Base-by-base conservation (phyloP, 2,888 invertebrate species). In the Cryptus viduatorius region DNA sequence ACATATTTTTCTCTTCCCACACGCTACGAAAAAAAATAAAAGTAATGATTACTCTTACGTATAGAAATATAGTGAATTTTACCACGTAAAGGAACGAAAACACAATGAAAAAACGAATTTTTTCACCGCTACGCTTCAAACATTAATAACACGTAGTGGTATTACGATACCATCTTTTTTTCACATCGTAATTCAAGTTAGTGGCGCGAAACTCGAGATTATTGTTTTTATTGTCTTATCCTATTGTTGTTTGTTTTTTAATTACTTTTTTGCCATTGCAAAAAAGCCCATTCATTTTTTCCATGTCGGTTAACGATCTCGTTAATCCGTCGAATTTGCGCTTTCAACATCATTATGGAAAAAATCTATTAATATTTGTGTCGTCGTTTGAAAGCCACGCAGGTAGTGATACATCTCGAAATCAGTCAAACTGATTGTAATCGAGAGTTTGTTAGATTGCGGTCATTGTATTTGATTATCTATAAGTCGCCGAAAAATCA, bases 1-100 rank as follows among this genome's bases (percentile, higher is more conserved):
- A 69, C 64, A 64, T 82, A 79, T 75, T 84, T 84, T 77, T 68
- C 53, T 61, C 75, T 76, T 77, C 19, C 19, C 44, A 48, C 44
- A 48, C 59, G 48, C 50, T 75, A 56, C 37, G 44, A 42, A 59
- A 59, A 69, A 12, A 48, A 56, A 53, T 10, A 16, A 64, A 37
- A 19, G 56, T 24, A 14, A 73, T 42, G 19, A 48, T 67, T 69
- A 44, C 12, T 48, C 56, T 56, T 56, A 64, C 48, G 31, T 4
- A 46, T 80, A 73, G 44, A 31, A 46, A 31, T 53, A 19, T 24
- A 10, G 68, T 44, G 12, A 65, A 73, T 68, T 14, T 75, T 14
- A 19, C 61, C 44, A 10, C 16, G 37, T 24, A 19, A 67, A 68
- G 65, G 3, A 68, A 68, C 16, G 46, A 61, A 16, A 42, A 8